phyloP scores from a whole-genome alignment of 2,113 vertebrate species.

The Oostethus manadensis region DNA sequence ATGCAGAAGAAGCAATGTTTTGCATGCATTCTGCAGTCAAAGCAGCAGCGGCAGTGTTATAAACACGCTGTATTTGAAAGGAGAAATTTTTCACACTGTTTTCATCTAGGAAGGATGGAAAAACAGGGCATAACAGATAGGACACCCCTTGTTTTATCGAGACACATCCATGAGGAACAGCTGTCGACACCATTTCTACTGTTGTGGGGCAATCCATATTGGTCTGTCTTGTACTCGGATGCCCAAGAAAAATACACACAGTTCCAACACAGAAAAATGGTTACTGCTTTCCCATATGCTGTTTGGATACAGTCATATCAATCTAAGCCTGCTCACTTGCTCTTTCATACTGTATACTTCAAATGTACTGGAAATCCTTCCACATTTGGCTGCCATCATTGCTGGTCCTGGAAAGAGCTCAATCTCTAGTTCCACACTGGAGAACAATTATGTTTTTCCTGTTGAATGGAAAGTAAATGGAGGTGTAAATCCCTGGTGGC shows the following conservation, averaged over 20 bases:
- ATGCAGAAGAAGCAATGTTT: conserved; percentile 39
- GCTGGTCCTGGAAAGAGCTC: conserved; percentile 68
- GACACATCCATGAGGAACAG: conserved; percentile 57
- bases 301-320: conserved; percentile 67
- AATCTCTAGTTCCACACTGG: conserved; percentile 46
- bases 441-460: conserved; percentile 65
- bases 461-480: conserved; percentile 43
- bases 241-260: conserved; percentile 68
- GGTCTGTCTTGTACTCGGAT: conserved; percentile 57
- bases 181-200: conserved; percentile 60
- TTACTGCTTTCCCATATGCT: conserved; percentile 78
- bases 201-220: conserved; percentile 53
- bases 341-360: conserved; percentile 82
- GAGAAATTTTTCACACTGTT: conserved; percentile 33
- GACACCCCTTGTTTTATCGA: conserved; percentile 67
- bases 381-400: conserved; percentile 69
- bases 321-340: conserved; percentile 69
- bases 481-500: conserved; percentile 76
- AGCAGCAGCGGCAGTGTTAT: conserved; percentile 36
- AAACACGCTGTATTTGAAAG: conserved; percentile 35
- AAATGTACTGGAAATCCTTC: conserved; percentile 92
- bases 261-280: conserved; percentile 56
- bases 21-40: conserved; percentile 42
- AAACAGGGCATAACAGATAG: conserved; percentile 59
- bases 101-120: conserved; percentile 38